Base-by-base conservation (phyloP, 2,888 invertebrate genomes). In the Calameuta filiformis region DNA sequence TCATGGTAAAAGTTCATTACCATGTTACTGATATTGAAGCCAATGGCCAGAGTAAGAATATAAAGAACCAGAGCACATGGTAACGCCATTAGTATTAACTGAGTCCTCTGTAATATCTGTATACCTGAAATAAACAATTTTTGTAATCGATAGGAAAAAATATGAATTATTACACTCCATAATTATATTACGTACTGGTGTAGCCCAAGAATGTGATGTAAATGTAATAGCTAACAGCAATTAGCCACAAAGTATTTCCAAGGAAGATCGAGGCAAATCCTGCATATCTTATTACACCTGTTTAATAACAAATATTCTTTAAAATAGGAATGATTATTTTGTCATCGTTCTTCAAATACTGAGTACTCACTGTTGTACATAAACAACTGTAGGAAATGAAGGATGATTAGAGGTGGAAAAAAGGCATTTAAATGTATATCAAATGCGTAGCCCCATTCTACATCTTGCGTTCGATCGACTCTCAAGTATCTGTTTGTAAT, bases 381-480 rank as follows among this genome's bases (percentile, higher is more conserved):
- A 85, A 98, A 94, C 77, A 99, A 94, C 90, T 98, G 97, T 86
- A 99, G 94, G 86, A 98, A 96, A 91, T 99, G 99, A 78, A 99
- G 93, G 85, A 99, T 94, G 83, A 98, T 96, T 30, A 99, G 93
- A 1, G 98, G 96, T n/a, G 99, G 99, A 92, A 99, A 99, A 92
- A 98, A 98, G 4, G 99, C 99, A 93, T 99, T 99, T 86, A 99
- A 94, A 93, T 99, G 99, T 9, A 99, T 98, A 92, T 99, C 99
- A 92, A 99, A 99, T 31, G 98, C 96, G 92, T 98, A 99, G 9
- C 97, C 99, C 99, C 99, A 99, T 92, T 99, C 99, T 85, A 99
- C 97, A 91, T 96, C 96, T 87, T 95, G 95, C 69, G 94, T 94
- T 90, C 94, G 81, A 90, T 93, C 93, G n/a, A 92, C 94, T 9